Base-by-base conservation (phyloP, 2,888 invertebrate genomes). In the Bimastos eiseni region DNA sequence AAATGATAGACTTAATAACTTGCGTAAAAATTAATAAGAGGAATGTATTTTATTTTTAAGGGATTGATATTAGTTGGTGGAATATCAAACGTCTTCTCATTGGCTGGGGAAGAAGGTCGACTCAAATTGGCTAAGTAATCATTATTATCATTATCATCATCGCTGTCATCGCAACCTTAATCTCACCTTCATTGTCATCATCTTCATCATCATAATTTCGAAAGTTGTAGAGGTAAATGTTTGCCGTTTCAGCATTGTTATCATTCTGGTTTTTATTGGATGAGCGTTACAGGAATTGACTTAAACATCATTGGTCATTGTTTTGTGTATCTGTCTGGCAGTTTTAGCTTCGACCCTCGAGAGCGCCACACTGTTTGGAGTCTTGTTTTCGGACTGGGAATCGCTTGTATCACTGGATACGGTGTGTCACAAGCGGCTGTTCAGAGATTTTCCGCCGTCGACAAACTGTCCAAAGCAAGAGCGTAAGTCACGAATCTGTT, bases 291-390 rank as follows among this genome's bases (percentile, higher is more conserved):
- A n/a, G n/a, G n/a, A n/a, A n/a, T n/a, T n/a, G n/a, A n/a, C n/a
- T n/a, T n/a, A n/a, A n/a, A n/a, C n/a, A n/a, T n/a, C n/a, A n/a
- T n/a, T n/a, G n/a, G n/a, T n/a, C n/a, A n/a, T n/a, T n/a, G n/a
- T n/a, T n/a, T n/a, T n/a, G n/a, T n/a, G n/a, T n/a, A n/a, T n/a
- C n/a, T n/a, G n/a, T n/a, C n/a, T n/a, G n/a, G 13, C 44, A 91
- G 91, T 84, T 83, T 88, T 1, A 91, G 83, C n/a, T 88, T 83
- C 41, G 91, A 91, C 83, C 91, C 91, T 0, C 91, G 90, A n/a
- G 84, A 88, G 30, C 91, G 89, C 34, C 11, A 91, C 41, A 91
- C 91, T n/a, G n/a, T 90, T 24, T 91, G 91, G 91, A 89, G 90
- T n/a, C 91, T 91, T 88, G 24, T 83, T 17, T 37, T 91, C 30